Conservation (phyloP, 2,888 invertebrate species). For the Drosophila acutilabella region DNA sequence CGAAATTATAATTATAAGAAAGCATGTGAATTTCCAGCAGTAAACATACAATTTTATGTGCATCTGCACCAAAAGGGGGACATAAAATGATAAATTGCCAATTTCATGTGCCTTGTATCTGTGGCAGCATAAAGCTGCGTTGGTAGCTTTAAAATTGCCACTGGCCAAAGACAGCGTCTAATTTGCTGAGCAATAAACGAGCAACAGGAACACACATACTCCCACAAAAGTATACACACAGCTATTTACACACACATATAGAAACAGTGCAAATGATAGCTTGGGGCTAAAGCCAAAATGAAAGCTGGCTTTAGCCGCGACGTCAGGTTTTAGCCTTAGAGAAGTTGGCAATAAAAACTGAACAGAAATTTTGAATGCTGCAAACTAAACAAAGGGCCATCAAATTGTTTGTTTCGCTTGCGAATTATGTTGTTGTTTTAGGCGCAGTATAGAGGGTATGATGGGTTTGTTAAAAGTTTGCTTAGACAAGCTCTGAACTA, state of each 20-base stretch:
- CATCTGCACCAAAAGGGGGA: neutral
- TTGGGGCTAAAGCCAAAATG: conserved; percentile 23
- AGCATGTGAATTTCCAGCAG: conserved; percentile 1
- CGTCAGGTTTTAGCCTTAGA: conserved; percentile 13
- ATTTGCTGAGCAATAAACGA: conserved; percentile 42
- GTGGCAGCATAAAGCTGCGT: neutral
- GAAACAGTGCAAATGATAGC: conserved; percentile 14
- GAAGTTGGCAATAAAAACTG: conserved; percentile 33
- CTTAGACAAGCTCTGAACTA: too few relatives aligned
- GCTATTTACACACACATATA: neutral
- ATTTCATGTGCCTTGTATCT: neutral
- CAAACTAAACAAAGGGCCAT: conserved; percentile 51
- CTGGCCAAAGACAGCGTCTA: conserved; percentile 32
- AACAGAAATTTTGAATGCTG: conserved; percentile 26
- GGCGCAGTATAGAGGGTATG: neutral
- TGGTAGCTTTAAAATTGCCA: conserved; percentile 22
- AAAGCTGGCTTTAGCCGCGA: conserved; percentile 15
- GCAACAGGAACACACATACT: conserved; percentile 20
- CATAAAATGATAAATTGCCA: conserved; percentile 6
- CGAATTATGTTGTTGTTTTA: conserved; percentile 6
- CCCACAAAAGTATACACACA: neutral
- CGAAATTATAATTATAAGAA: conserved; percentile 3
- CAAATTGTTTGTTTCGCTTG: conserved; percentile 30
- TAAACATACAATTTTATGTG: neutral
- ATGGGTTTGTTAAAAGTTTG: neutral